A percentile compares a stretch with the other conserved stretches of the same genome.
These are phyloP conservation scores for Napeogenes sylphis DNA, from an alignment of 2,888 invertebrate genomes.

Conservation along the genomic window DNA sequence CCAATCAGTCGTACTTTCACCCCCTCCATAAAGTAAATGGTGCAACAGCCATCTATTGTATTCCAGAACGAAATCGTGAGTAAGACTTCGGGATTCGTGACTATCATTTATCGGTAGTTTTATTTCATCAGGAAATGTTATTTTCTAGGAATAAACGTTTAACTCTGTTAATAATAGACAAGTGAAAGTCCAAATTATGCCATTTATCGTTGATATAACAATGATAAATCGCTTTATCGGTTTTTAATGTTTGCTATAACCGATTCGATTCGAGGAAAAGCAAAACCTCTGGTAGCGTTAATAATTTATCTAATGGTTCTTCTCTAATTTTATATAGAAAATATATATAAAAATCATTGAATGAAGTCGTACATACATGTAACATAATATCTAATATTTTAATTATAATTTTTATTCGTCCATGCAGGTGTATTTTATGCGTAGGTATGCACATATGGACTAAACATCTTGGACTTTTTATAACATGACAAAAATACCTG, in stretches of 20 bases:
- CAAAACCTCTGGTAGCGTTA: not conserved
- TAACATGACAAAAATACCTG: not conserved
- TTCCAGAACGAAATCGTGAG: constrained; percentile 63
- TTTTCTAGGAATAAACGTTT: constrained; percentile 58
- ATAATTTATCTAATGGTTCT: constrained; percentile 2
- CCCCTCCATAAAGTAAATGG: constrained; percentile 63
- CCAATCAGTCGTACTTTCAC: constrained; percentile 72
- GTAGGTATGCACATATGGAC: not conserved
- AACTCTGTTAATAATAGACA: constrained; percentile 47
- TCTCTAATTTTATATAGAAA: not conserved
- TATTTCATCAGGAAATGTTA: constrained; percentile 62
- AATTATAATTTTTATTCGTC: no score
- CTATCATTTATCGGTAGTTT: constrained; percentile 62
- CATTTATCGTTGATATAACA: constrained; percentile 37
- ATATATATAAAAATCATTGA: no score
- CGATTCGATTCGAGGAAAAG: not conserved
- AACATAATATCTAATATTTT: no score
- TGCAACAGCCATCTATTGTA: constrained; percentile 68
- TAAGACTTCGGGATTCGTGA: constrained; percentile 66
- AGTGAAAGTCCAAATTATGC: constrained; percentile 61
- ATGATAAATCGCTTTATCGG: constrained; percentile 37
- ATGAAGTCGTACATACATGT: no score
- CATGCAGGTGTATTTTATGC: not conserved
- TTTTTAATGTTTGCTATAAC: constrained; percentile 20
- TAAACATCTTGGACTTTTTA: not conserved